A percentile compares a stretch with the other conserved stretches of the same genome.
These are phyloP conservation scores for Drosophila virilis DNA, from an alignment of 1,140 invertebrate genomes.

Conservation along the genomic window DNA sequence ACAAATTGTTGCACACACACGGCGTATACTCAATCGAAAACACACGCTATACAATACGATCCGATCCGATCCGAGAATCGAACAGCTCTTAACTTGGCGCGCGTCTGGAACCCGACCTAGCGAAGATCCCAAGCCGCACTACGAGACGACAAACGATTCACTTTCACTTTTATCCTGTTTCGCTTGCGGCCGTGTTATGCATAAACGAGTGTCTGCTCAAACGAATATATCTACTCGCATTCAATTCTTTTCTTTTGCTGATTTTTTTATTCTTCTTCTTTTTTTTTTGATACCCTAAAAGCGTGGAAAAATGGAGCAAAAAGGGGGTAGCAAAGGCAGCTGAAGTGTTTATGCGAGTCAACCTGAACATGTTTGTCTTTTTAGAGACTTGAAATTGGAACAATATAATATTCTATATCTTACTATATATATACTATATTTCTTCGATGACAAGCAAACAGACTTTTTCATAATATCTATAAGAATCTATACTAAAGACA, in stretches of 20 bases:
- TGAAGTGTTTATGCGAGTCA: too few species aligned
- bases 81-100: background rate
- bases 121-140: conserved; percentile 8
- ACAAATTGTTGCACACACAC: conserved; percentile 26
- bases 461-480: too few species aligned
- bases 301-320: too few species aligned
- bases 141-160: background rate
- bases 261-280: background rate
- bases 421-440: too few species aligned
- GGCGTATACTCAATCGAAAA: conserved; percentile 61
- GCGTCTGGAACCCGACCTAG: conserved; percentile 37
- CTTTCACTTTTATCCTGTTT: conserved; percentile 47
- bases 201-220: background rate
- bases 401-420: too few species aligned
- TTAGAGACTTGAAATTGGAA: too few species aligned
- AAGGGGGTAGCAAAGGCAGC: too few species aligned
- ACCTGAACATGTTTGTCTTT: too few species aligned
- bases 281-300: too few species aligned
- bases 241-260: background rate
- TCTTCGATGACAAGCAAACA: too few species aligned
- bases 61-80: too few species aligned
- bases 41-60: background rate
- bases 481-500: too few species aligned
- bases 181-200: background rate
- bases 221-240: background rate